Evolutionary conservation across 30 jellyfish, hydroid and myxozoan genomes (phyloP), one percentile per base, ranked within the genome.

Genomic region (Turritopsis rubra): DNA sequence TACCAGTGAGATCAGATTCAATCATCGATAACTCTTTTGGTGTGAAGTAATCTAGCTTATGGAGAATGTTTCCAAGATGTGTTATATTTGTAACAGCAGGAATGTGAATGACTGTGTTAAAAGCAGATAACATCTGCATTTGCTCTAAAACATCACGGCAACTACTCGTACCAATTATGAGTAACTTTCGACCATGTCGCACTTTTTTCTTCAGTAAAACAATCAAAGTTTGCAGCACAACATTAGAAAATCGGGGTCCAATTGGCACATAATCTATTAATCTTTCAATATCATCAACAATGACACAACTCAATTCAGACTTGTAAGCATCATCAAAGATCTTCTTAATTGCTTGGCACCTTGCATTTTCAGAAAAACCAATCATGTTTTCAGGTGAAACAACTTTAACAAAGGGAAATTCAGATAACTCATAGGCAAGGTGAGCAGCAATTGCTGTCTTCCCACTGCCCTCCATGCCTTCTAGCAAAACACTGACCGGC

Each of bases 351-450:
- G 96, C 95, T 70, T 90, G 97, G 79, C 99, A 95, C 30, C 90
- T 95, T n/a, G 96, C 95, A 74, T 92, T 81, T 83, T 95, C 99
- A 71, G 96, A 75, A 80, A 78, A 89, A 18, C 99, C 99, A 68
- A 95, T 85, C 99, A 95, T 95, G 78, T 95, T 86, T 54, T 95
- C 97, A 13, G 99, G 92, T 16, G 99, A 86, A 75, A 97, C 96
- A 23, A 95, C 87, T 75, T 95, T 95, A 20, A 95, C 90, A 74
- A 95, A 90, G 16, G 99, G 99, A 81, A 95, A 87, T 13, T 91
- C 94, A 7, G 98, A 87, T 18, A 82, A 89, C 79, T 83, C 53
- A 71, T 83, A 68, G 27, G 99, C 99, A n/a, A 95, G 87, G 65
- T 90, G 83, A 0, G 97, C 96, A 30, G 99, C 99, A 41, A 95